phyloP scores from a whole-genome alignment of 2,888 invertebrate genomes.

The Tipula lateralis region DNA sequence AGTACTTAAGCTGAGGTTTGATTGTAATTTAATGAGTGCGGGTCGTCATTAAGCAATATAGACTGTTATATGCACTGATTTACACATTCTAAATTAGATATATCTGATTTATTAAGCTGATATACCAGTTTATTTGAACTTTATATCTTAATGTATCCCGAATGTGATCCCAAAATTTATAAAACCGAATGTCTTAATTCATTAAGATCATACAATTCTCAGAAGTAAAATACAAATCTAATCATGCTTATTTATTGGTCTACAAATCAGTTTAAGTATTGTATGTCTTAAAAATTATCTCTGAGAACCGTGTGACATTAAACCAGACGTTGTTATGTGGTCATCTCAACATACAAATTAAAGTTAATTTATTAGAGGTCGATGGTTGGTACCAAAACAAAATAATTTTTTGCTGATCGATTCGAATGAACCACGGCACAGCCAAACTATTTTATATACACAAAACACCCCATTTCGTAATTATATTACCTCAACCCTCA shows the following conservation, averaged over 20 bases:
- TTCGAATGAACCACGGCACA: neutral
- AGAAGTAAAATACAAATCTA: no score
- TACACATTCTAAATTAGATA: no score
- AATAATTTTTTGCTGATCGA: neutral
- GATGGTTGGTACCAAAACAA: neutral
- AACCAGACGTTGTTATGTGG: neutral
- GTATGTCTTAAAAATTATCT: neutral
- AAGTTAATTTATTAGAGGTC: neutral
- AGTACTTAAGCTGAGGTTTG: no score
- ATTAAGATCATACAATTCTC: no score
- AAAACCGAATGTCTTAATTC: no score
- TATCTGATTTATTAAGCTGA: no score
- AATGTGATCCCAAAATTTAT: no score
- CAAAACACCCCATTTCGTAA: neutral
- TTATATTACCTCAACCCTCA: neutral
- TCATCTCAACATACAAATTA: neutral
- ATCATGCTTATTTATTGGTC: constrained; percentile 2
- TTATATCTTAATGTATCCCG: no score
- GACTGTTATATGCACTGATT: no score
- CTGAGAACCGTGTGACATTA: neutral
- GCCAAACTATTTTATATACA: neutral
- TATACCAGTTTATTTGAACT: no score
- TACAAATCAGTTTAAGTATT: neutral
- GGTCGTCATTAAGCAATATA: no score
- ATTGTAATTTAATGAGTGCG: no score